Percentiles rank a stretch among this genome's conserved stretches.
Evolutionary conservation across 2,797 vertebrate genomes (phyloP).

Genomic region (Pipistrellus pygmaeus): DNA sequence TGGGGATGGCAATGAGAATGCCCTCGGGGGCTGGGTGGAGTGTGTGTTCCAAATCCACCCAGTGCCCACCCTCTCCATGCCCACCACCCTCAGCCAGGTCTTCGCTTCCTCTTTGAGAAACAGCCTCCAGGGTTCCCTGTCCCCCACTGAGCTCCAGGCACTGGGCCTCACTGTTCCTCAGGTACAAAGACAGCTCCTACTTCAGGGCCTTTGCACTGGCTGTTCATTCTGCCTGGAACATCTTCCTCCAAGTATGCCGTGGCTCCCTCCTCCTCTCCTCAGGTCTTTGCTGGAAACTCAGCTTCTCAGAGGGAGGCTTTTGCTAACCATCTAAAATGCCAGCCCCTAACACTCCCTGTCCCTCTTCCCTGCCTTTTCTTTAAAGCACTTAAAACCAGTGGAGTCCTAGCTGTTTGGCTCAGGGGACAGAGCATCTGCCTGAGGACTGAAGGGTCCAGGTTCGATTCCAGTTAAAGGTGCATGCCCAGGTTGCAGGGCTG

Average conservation of each 20-base stretch:
- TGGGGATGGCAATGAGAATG: fast-evolving
- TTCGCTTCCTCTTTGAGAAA: neutral
- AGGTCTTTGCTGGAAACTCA: neutral
- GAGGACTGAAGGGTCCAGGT: no score
- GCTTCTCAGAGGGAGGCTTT: neutral
- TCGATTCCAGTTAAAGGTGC: no score
- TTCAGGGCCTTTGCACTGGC: neutral
- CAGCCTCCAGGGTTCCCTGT: neutral
- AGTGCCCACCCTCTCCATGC: neutral
- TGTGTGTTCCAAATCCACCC: neutral
- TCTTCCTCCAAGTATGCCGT: neutral
- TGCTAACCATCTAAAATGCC: neutral
- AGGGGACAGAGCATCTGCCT: no score
- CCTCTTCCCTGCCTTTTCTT: neutral
- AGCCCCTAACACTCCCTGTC: neutral
- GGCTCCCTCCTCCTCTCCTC: neutral
- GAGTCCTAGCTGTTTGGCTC: neutral
- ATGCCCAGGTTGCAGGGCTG: no score
- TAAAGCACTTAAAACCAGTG: neutral
- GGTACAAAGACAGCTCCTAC: neutral
- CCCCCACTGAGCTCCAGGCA: no score
- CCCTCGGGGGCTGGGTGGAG: fast-evolving
- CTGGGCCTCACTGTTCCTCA: neutral
- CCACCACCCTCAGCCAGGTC: neutral
- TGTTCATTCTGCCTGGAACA: neutral